Evolutionary conservation across 2,888 invertebrate genomes (phyloP), one percentile per base, ranked within the genome.

Genomic region (Alsophila aescularia): DNA sequence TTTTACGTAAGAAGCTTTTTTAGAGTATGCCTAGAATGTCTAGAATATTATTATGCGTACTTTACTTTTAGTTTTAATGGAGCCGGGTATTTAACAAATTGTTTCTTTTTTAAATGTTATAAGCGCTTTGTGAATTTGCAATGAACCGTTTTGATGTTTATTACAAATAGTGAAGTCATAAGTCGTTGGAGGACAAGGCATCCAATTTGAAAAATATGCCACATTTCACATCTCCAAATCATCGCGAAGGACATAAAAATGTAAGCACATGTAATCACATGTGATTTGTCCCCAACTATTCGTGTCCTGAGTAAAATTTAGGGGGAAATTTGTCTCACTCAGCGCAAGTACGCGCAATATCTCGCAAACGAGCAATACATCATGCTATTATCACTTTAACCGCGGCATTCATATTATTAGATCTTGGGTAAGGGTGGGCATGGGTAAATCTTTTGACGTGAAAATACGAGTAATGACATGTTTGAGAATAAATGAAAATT

Each of bases 251-350:
- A 15, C 16, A n/a, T 31, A 41, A 14, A 16, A 9, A 29, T 27
- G 15, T 41, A 31, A 7, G 15, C 4, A 1, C n/a, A 7, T 16
- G 16, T 18, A 16, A 42, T 42, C 12, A 42, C 31, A 42, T 37
- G 18, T 45, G 27, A 31, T 31, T 27, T 47, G 13, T 21, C 21
- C 16, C 13, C 31, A 36, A 35, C 39, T 47, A 47, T 37, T 47
- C 29, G 15, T n/a, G 44, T 18, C 24, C 24, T 24, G 34, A 27
- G 29, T 29, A 21, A 36, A 51, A 51, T 51, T 43, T 51, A 12
- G 42, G 29, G 27, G 34, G 37, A 45, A 52, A 52, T 52, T 45
- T 52, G 40, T 52, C 45, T 52, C 45, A 24, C 21, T 37, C 41
- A 36, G 41, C 41, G 41, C 14, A 39, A 39, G 35, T 42, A 24